These are phyloP conservation scores for Trichomalopsis sarcophagae DNA, from an alignment of 1,140 invertebrate species.

Conservation along the genomic window DNA sequence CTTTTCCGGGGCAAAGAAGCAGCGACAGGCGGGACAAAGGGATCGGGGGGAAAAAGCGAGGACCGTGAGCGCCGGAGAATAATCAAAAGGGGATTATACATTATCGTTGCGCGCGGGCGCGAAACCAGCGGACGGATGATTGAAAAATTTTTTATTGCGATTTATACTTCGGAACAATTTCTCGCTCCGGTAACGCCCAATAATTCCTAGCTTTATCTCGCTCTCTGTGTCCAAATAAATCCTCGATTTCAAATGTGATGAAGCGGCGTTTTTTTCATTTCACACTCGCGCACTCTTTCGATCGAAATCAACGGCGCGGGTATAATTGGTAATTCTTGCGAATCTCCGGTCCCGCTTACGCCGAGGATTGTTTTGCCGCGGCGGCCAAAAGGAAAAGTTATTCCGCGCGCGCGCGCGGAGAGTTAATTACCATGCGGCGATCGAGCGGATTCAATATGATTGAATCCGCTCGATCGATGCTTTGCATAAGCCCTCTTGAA, in stretches of 20 bases:
- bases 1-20: conserved; percentile 13
- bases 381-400: background rate
- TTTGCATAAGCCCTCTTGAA: background rate
- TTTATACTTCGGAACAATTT: conserved; percentile 11
- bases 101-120: background rate
- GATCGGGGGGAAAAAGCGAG: background rate
- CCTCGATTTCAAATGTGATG: conserved; percentile 10
- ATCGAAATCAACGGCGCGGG: too few species aligned
- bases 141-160: conserved; percentile 14
- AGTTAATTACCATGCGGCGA: background rate
- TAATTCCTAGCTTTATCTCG: conserved; percentile 19
- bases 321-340: too few species aligned
- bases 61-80: background rate
- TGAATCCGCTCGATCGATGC: too few species aligned
- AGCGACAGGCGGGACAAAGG: background rate
- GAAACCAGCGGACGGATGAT: background rate
- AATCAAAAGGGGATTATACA: conserved; percentile 23
- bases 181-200: background rate
- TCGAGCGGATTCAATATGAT: background rate
- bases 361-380: too few species aligned
- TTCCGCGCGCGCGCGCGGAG: background rate
- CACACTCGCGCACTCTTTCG: too few species aligned
- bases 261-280: background rate
- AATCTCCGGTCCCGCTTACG: too few species aligned
- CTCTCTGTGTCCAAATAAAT: background rate